Evolutionary conservation across 2,888 invertebrate genomes (phyloP), one percentile per base, ranked within the genome.

Genomic region (Scrobipalpa atriplicella): DNA sequence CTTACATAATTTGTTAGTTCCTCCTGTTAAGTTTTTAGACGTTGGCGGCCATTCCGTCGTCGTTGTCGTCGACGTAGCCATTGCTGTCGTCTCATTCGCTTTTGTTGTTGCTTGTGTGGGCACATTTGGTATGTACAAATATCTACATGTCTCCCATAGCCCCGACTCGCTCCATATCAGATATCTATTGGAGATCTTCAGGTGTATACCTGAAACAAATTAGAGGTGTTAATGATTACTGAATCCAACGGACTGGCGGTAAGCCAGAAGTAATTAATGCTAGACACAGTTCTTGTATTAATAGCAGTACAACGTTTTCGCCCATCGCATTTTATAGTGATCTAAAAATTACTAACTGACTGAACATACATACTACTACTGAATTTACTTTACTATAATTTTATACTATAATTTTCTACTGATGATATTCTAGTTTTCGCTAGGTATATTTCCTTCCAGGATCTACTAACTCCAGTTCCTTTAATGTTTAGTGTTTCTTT

Each of bases 91-190:
- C 13, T 70, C 75, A 39, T 79, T 80, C 41, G 75, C 71, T 29
- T 51, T 47, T 47, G 21, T 52, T 74, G 76, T n/a, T 13, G 13
- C 13, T 11, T 3, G 11, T 47, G 47, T 68, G 7, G 75, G 73
- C 36, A 69, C 68, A n/a, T 78, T 72, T 0, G 91, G 87, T 64
- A 82, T 78, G 71, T 88, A 87, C 65, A 93, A 89, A 51, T 86
- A 81, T 65, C 94, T 84, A 79, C 95, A 95, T 64, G 93, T 93
- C 76, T 93, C 93, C 96, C 96, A 96, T 8, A 96, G 85, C 0
- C 96, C 96, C 2, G 95, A 94, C 75, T 96, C 93, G 72, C 95
- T 95, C 75, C 93, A 94, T 78, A 95, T 84, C 66, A 96, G 94
- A 76, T 94, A 95, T 66, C 94, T 76, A 10, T 93, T 89, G 36